Conservation (phyloP, 2,113 vertebrate genomes). For the Barbus barbus region DNA sequence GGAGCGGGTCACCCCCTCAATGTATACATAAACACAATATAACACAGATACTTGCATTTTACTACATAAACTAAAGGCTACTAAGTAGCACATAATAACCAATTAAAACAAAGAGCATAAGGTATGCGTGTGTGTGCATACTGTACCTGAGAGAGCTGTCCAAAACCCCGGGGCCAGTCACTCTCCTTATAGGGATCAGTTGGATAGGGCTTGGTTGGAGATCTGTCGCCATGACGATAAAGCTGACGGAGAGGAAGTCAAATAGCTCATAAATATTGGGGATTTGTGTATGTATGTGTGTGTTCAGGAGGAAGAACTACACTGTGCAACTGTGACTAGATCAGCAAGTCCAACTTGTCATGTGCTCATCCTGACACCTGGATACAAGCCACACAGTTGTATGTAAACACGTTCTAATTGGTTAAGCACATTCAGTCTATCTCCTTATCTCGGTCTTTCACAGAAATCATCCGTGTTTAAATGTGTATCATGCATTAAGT, state of each 20-base stretch:
- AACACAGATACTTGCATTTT: background rate
- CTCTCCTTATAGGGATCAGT: conserved; percentile 85
- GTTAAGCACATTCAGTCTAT: background rate
- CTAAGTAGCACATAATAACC: background rate
- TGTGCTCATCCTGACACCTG: background rate
- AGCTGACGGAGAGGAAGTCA: conserved; percentile 70
- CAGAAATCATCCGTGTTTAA: background rate
- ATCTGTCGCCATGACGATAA: conserved; percentile 92
- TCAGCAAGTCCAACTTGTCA: background rate
- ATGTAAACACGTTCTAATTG: background rate
- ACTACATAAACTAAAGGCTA: background rate
- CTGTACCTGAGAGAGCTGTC: conserved; percentile 83
- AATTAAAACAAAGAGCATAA: background rate
- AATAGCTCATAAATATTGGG: background rate
- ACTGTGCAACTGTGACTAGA: background rate
- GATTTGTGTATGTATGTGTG: background rate
- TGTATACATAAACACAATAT: background rate
- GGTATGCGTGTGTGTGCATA: background rate
- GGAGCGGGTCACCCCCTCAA: background rate
- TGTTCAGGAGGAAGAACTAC: background rate
- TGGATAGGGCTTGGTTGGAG: conserved; percentile 85
- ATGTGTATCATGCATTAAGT: background rate
- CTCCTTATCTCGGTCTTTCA: background rate
- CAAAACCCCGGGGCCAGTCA: conserved; percentile 91
- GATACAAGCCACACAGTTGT: background rate